phyloP scores from a whole-genome alignment of 2,113 vertebrate genomes.

The Turdus rufiventris region DNA sequence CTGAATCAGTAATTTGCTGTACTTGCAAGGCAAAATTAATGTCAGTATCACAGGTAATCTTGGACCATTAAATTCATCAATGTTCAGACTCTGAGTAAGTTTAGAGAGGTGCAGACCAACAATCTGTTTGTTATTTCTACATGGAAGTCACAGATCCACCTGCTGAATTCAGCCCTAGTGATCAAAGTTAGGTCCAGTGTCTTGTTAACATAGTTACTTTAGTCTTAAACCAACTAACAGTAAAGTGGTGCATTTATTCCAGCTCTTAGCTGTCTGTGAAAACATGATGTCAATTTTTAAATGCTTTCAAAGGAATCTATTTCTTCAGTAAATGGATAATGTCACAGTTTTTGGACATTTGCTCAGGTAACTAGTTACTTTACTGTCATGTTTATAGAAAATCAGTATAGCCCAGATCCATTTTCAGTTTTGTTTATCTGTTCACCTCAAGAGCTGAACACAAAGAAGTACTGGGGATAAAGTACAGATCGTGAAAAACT shows the following conservation, averaged over 20 bases:
- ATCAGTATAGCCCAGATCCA: not conserved
- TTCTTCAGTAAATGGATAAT: not conserved
- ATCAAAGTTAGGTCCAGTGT: not conserved
- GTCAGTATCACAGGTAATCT: not conserved
- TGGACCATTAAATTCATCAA: not conserved
- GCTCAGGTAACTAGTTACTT: not conserved
- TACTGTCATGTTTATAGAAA: not conserved
- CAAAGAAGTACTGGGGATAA: not conserved
- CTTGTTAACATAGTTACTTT: not conserved
- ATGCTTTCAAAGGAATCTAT: not conserved
- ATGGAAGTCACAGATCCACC: not conserved
- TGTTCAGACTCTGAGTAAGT: not conserved
- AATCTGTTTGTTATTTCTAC: not conserved
- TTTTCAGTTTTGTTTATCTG: not conserved
- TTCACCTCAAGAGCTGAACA: not conserved
- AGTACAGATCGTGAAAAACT: not conserved
- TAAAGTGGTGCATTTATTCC: not conserved
- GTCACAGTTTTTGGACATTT: not conserved
- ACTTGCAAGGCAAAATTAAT: not conserved
- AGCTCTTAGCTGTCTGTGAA: not conserved
- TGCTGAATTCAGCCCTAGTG: not conserved
- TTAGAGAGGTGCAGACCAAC: not conserved
- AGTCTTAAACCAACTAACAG: not conserved
- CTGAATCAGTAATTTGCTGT: not conserved
- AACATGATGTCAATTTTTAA: not conserved